These are phyloP conservation scores for Platanista minor DNA, from an alignment of 2,113 vertebrate genomes.

Conservation along the genomic window DNA sequence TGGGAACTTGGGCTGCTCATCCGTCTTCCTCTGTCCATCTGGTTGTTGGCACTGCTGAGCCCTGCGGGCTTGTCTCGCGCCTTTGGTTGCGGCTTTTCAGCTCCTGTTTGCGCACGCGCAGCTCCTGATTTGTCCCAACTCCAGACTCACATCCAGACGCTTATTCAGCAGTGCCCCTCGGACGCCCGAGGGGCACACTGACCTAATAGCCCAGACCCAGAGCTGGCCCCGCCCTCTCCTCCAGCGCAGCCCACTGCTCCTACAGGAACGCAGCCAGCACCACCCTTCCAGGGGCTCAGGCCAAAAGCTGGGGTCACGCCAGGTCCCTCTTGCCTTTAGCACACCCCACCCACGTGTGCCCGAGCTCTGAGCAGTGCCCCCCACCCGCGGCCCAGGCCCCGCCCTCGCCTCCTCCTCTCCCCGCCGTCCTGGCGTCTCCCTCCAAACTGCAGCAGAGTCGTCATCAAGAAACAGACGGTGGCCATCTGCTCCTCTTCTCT, in stretches of 20 bases:
- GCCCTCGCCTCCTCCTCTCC: neutral
- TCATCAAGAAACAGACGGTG: neutral
- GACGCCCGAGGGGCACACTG: neutral
- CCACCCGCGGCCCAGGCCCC: neutral
- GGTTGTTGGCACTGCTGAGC: neutral
- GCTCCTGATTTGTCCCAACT: neutral
- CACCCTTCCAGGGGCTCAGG: neutral
- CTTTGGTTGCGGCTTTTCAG: neutral
- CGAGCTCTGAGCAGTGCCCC: too few relatives aligned
- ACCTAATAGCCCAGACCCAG: neutral
- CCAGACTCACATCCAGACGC: neutral
- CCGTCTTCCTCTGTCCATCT: neutral
- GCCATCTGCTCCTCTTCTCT: neutral
- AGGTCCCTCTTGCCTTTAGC: neutral
- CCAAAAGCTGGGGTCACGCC: neutral
- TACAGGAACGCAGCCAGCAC: too few relatives aligned
- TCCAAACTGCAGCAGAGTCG: neutral
- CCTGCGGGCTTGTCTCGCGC: neutral
- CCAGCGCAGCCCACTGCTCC: too few relatives aligned
- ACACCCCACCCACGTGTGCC: fast-evolving
- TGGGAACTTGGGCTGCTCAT: neutral
- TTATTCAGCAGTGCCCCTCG: neutral
- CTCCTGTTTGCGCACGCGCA: neutral
- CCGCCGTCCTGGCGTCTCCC: neutral
- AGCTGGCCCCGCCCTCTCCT: neutral